These are phyloP conservation scores for Porites rus DNA, from an alignment of 92 coral and sea anemone species.

Conservation along the genomic window DNA sequence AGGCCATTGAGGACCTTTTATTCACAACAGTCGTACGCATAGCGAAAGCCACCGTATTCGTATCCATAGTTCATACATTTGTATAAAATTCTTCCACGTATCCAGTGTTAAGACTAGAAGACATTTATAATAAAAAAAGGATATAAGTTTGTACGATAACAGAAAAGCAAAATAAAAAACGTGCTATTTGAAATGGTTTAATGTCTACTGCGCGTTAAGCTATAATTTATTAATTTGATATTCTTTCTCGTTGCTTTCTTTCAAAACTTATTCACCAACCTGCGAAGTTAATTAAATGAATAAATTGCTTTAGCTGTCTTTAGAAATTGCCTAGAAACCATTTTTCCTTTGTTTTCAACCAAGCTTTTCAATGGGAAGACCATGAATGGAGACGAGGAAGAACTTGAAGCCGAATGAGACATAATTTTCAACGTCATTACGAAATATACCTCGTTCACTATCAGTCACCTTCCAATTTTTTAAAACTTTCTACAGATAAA, in stretches of 20 bases:
- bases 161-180: constrained; percentile 67
- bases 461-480: constrained; percentile 1
- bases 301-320: constrained; percentile 38
- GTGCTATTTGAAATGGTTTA: constrained; percentile 76
- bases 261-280: constrained; percentile 55
- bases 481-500: background rate
- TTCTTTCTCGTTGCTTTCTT: constrained; percentile 83
- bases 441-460: constrained; percentile 20
- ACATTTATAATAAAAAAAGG: constrained; percentile 72
- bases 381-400: background rate
- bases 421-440: constrained; percentile 33
- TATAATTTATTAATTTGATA: constrained; percentile 84
- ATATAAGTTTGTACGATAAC: constrained; percentile 78
- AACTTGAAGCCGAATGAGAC: background rate
- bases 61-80: constrained; percentile 56
- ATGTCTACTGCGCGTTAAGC: constrained; percentile 60
- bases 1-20: constrained; percentile 44
- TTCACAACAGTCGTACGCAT: constrained; percentile 51
- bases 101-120: constrained; percentile 42
- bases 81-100: constrained; percentile 57
- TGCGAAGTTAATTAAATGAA: constrained; percentile 38
- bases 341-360: constrained; percentile 34
- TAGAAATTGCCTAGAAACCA: constrained; percentile 50
- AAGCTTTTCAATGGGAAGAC: constrained; percentile 12
- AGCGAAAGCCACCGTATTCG: constrained; percentile 39